Evolutionary conservation across 2,113 vertebrate genomes (phyloP).

Genomic region (Camarhynchus parvulus): DNA sequence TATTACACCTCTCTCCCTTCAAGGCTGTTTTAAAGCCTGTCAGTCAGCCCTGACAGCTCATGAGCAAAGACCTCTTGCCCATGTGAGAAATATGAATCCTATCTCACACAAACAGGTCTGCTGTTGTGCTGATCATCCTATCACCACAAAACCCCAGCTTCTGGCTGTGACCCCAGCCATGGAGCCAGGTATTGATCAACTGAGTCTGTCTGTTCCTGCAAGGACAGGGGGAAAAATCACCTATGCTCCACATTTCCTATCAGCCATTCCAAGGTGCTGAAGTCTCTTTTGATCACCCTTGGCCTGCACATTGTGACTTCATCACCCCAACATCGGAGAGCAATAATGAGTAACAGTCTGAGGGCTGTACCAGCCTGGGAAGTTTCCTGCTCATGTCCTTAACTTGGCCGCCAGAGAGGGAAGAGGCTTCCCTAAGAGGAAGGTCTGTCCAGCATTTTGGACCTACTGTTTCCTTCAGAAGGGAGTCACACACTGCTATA

Average conservation of each 20-base stretch:
- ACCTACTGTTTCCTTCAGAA: not conserved
- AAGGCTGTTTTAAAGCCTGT: not conserved
- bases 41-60: not conserved
- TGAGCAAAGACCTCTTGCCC: not conserved
- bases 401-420: not conserved
- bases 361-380: not conserved
- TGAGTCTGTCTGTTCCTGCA: not conserved
- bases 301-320: not conserved
- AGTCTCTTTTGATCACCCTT: not conserved
- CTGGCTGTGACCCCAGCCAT: not conserved
- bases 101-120: not conserved
- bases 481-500: not conserved
- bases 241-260: not conserved
- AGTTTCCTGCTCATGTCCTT: not conserved
- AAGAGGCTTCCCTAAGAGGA: not conserved
- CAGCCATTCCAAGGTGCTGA: not conserved
- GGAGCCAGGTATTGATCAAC: not conserved
- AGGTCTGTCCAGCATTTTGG: not conserved
- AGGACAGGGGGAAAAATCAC: not conserved
- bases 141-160: not conserved
- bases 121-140: not conserved
- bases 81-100: not conserved
- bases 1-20: not conserved
- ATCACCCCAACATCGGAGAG: not conserved
- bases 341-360: accelerated